Evolutionary conservation across 2,888 invertebrate species (phyloP).

Genomic region (Zelleria hepariella): DNA sequence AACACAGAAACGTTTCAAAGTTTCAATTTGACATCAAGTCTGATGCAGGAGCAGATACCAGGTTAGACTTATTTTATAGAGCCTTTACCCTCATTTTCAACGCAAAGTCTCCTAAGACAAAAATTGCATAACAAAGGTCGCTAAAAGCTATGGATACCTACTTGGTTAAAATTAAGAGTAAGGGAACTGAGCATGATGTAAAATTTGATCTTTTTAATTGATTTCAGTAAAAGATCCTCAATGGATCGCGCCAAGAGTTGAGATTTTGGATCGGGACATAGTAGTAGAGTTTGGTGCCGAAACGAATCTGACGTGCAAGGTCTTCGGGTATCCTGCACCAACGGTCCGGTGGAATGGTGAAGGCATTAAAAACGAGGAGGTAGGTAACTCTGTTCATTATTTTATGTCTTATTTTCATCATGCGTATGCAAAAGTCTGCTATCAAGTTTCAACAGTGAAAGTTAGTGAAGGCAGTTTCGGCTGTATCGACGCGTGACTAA

Average conservation of each 20-base stretch:
- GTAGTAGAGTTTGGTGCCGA: not conserved
- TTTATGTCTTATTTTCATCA: too few species aligned
- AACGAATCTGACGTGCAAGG: not conserved
- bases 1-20: not conserved
- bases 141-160: too few species aligned
- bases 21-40: not conserved
- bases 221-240: not conserved
- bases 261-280: not conserved
- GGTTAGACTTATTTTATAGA: not conserved
- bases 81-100: too few species aligned
- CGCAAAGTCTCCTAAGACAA: too few species aligned
- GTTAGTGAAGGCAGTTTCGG: too few species aligned
- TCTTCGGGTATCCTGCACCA: not conserved
- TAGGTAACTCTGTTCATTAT: too few species aligned
- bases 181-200: too few species aligned
- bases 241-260: not conserved
- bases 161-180: too few species aligned
- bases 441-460: too few species aligned
- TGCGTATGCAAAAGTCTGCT: too few species aligned
- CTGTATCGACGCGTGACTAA: too few species aligned
- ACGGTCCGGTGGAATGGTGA: not conserved
- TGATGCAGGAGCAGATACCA: not conserved
- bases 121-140: too few species aligned
- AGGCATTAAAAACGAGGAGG: not conserved
- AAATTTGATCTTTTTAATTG: not conserved